phyloP scores from a whole-genome alignment of 2,888 invertebrate genomes.

The Griposia aprilina region DNA sequence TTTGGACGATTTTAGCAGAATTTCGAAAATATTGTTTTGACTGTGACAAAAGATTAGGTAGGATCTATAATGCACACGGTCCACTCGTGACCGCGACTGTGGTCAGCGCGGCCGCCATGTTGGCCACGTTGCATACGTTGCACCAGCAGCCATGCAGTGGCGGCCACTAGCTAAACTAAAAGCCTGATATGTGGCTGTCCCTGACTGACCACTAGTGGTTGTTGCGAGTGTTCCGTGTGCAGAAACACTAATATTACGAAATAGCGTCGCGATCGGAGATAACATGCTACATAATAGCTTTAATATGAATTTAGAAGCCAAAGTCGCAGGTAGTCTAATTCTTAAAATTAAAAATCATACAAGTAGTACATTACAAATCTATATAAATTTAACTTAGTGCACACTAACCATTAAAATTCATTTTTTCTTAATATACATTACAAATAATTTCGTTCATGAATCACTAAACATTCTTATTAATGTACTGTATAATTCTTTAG shows the following conservation, averaged over 20 bases:
- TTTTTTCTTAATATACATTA: constrained; percentile 90
- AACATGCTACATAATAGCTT: constrained; percentile 62
- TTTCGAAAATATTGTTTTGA: constrained; percentile 63
- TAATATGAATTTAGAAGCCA: constrained; percentile 76
- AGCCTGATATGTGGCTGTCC: neutral
- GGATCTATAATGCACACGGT: constrained; percentile 43
- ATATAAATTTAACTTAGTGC: constrained; percentile 81
- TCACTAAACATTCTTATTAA: constrained; percentile 74
- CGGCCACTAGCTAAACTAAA: constrained; percentile 3
- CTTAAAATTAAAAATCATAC: constrained; percentile 76
- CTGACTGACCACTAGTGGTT: constrained; percentile 9
- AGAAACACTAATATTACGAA: constrained; percentile 44
- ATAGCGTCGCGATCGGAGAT: constrained; percentile 62
- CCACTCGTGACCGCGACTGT: neutral
- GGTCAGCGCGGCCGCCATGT: neutral
- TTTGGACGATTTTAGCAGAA: constrained; percentile 85
- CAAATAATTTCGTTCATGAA: constrained; percentile 88
- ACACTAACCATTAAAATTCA: constrained; percentile 89
- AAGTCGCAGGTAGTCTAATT: constrained; percentile 74
- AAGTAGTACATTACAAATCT: constrained; percentile 73
- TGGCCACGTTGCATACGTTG: too few species aligned
- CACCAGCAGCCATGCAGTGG: neutral
- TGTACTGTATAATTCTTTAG: constrained; percentile 70
- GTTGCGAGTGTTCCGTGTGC: constrained; percentile 6
- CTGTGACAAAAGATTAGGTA: constrained; percentile 53